These are phyloP conservation scores for Anoplopoma fimbria DNA, from an alignment of 2,113 vertebrate species.

Conservation along the genomic window DNA sequence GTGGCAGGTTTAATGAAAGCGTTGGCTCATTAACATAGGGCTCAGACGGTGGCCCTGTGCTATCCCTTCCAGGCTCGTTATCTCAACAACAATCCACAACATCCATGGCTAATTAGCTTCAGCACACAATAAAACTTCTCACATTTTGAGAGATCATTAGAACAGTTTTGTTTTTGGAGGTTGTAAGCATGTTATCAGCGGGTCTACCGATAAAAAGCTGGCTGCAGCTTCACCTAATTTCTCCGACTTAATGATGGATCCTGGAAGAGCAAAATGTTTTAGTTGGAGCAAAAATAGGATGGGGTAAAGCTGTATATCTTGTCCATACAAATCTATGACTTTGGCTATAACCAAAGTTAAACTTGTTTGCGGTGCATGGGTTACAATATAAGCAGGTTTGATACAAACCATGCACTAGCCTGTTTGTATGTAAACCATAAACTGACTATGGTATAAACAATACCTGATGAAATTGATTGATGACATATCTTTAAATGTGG, in stretches of 20 bases:
- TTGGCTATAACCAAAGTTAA: background rate
- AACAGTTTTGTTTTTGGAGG: slow-evolving; percentile 49
- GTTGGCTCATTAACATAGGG: slow-evolving; percentile 75
- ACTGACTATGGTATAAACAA: no score
- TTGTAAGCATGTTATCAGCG: slow-evolving; percentile 41
- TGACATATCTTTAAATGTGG: no score
- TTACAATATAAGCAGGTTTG: background rate
- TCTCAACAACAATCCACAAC: slow-evolving; percentile 59
- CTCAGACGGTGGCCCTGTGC: slow-evolving; percentile 49
- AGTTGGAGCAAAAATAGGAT: slow-evolving; percentile 20
- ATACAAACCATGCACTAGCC: background rate
- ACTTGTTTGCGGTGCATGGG: background rate
- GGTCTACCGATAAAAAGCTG: slow-evolving; percentile 29
- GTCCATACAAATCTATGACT: background rate
- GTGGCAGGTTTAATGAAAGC: slow-evolving; percentile 76
- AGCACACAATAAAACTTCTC: slow-evolving; percentile 56
- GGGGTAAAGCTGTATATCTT: background rate
- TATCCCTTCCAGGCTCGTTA: slow-evolving; percentile 69
- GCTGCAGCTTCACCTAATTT: slow-evolving; percentile 33
- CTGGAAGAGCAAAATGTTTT: background rate
- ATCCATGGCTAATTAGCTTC: slow-evolving; percentile 67
- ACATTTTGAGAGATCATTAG: slow-evolving; percentile 63
- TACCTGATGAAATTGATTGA: no score
- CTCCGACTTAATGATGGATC: slow-evolving; percentile 28
- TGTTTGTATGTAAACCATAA: no score